Conservation (phyloP, 2,888 invertebrate genomes). For the Drosophila maculinotata region DNA sequence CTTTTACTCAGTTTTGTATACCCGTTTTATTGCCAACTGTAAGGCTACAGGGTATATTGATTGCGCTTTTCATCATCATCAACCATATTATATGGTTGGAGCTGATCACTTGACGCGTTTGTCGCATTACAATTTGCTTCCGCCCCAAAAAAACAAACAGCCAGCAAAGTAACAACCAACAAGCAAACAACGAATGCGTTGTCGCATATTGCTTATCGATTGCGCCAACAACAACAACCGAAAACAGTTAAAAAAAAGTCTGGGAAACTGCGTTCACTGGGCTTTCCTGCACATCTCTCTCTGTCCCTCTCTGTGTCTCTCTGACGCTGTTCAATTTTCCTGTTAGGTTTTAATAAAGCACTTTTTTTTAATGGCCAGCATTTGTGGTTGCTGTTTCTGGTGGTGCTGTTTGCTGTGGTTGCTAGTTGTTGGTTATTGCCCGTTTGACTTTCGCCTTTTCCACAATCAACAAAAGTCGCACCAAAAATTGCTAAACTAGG, state of each 20-base stretch:
- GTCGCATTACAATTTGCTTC: conserved; percentile 58
- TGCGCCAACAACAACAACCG: conserved; percentile 31
- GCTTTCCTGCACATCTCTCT: conserved; percentile 43
- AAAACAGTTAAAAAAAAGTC: conserved; percentile 37
- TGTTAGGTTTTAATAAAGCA: conserved; percentile 64
- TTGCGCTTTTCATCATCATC: neutral
- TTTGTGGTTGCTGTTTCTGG: conserved; percentile 31
- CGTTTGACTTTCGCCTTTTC: conserved; percentile 65
- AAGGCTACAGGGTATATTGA: neutral
- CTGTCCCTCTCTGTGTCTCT: neutral
- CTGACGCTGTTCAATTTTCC: conserved; percentile 49
- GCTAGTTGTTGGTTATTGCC: neutral
- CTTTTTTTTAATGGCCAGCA: conserved; percentile 67
- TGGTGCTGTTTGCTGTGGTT: conserved; percentile 1
- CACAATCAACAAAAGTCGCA: conserved; percentile 60
- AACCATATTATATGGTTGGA: conserved; percentile 13
- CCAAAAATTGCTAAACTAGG: conserved; percentile 62
- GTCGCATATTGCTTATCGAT: conserved; percentile 50
- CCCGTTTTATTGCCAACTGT: no score
- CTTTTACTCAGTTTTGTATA: no score
- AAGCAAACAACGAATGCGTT: conserved; percentile 41
- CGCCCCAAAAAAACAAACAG: conserved; percentile 30
- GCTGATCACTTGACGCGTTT: conserved; percentile 35
- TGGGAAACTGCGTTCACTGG: conserved; percentile 58
- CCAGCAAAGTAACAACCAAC: conserved; percentile 6